Percentiles rank a stretch among this genome's conserved stretches.
Evolutionary conservation across 2,113 vertebrate species (phyloP).

Genomic region (Gallinago paraguaiae): DNA sequence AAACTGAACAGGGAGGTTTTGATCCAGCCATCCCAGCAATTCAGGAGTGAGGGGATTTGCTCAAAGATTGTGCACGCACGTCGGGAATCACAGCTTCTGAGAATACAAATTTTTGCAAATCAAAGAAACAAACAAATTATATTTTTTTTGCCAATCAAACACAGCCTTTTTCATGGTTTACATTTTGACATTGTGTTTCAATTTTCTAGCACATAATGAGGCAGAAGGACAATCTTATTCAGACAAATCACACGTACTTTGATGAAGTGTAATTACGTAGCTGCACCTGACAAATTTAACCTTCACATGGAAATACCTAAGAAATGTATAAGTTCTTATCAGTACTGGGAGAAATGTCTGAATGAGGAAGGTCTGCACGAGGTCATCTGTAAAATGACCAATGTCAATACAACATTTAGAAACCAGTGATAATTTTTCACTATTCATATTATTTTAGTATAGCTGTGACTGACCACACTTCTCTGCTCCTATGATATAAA

Average conservation of each 20-base stretch:
- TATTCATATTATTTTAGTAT: neutral
- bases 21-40: neutral
- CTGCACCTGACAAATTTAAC: neutral
- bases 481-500: neutral
- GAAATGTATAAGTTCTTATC: neutral
- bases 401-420: neutral
- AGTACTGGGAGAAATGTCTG: neutral
- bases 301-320: neutral
- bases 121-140: neutral
- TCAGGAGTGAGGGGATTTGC: neutral
- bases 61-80: neutral
- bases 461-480: neutral
- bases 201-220: neutral
- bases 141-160: neutral
- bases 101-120: neutral
- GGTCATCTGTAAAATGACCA: neutral
- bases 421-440: neutral
- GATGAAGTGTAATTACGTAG: neutral
- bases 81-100: neutral
- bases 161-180: neutral
- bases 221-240: neutral
- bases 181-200: neutral
- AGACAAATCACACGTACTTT: neutral
- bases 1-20: neutral
- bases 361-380: neutral